Conservation (phyloP, 2,888 invertebrate genomes). For the Acleris holmiana region DNA sequence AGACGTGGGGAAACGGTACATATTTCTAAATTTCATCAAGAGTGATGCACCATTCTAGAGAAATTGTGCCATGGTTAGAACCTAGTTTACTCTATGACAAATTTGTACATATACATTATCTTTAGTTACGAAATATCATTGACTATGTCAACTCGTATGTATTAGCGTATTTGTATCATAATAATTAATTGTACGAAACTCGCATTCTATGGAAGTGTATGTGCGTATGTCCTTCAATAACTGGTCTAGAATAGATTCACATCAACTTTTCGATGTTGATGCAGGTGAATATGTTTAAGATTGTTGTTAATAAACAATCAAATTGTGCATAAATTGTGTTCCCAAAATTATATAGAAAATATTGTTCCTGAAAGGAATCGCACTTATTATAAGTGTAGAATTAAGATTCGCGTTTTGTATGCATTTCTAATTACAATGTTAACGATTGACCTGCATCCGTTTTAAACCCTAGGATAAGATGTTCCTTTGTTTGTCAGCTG, state of each 20-base stretch:
- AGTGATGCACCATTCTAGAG: slow-evolving; percentile 65
- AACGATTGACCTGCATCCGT: slow-evolving; percentile 78
- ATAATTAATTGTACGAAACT: slow-evolving; percentile 57
- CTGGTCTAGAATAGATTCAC: slow-evolving; percentile 57
- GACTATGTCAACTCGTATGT: slow-evolving; percentile 54
- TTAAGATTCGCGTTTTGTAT: slow-evolving; percentile 48
- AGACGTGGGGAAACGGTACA: slow-evolving; percentile 55
- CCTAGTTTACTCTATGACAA: slow-evolving; percentile 62
- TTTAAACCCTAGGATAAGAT: slow-evolving; percentile 60
- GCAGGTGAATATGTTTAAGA: slow-evolving; percentile 77
- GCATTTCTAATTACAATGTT: slow-evolving; percentile 60
- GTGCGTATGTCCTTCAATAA: slow-evolving; percentile 54
- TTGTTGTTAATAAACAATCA: slow-evolving; percentile 64
- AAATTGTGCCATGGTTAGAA: slow-evolving; percentile 75
- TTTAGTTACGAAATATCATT: slow-evolving; percentile 68
- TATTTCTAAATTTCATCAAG: slow-evolving; percentile 66
- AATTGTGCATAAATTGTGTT: slow-evolving; percentile 65
- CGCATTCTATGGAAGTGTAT: slow-evolving; percentile 62
- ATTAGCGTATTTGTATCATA: slow-evolving; percentile 63
- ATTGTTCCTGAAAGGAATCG: slow-evolving; percentile 64
- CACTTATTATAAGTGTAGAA: slow-evolving; percentile 53
- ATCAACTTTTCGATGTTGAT: slow-evolving; percentile 57
- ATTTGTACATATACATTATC: slow-evolving; percentile 69
- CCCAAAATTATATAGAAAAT: slow-evolving; percentile 52
- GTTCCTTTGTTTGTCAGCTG: slow-evolving; percentile 75